Base-by-base conservation (phyloP, 2,888 invertebrate genomes). In the Oscheius myriophilus region DNA sequence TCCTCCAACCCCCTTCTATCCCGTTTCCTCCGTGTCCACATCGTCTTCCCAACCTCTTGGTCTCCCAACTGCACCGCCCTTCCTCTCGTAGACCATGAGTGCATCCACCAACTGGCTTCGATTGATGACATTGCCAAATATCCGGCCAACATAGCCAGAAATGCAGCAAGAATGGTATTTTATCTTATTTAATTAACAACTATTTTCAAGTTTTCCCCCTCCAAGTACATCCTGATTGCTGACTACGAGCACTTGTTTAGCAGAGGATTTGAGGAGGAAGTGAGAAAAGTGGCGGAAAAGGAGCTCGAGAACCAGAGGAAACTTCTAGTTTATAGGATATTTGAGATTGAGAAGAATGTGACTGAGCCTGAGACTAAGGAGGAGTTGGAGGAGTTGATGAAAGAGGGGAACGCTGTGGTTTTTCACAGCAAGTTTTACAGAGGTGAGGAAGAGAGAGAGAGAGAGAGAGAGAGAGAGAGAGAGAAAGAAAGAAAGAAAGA, bases 71-170 rank as follows among this genome's bases (percentile, higher is more conserved):
- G 58, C 39, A 18, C 51, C 16, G 43, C 26, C 18, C 49, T 21
- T 18, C 18, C 49, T 11, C 49, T 49, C n/a, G 49, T 49, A 4
- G 49, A 49, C 49, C 33, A 12, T n/a, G 33, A 43, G 7, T 18
- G 18, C 18, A 41, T 41, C 43, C 18, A 12, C 58, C 16, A 14
- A 14, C 18, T 43, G 45, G 14, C 33, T 2, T 41, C 11, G 6
- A 43, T 14, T 2, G 26, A 54, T n/a, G 26, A 55, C 11, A 14
- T 51, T 18, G 59, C 67, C 16, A 42, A 16, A 18, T 67, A 67
- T 41, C 67, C 67, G 9, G 67, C 61, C 11, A 67, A 67, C 25
- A 51, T 67, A 9, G 61, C 61, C n/a, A 62, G 67, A 61, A 67
- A 67, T 26, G 45, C 52, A 11, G 67, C 61, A 18, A 49, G 67